A percentile compares a stretch with the other conserved stretches of the same genome.
These are phyloP conservation scores for Hippotragus niger DNA, from an alignment of 2,113 vertebrate species.

Conservation along the genomic window DNA sequence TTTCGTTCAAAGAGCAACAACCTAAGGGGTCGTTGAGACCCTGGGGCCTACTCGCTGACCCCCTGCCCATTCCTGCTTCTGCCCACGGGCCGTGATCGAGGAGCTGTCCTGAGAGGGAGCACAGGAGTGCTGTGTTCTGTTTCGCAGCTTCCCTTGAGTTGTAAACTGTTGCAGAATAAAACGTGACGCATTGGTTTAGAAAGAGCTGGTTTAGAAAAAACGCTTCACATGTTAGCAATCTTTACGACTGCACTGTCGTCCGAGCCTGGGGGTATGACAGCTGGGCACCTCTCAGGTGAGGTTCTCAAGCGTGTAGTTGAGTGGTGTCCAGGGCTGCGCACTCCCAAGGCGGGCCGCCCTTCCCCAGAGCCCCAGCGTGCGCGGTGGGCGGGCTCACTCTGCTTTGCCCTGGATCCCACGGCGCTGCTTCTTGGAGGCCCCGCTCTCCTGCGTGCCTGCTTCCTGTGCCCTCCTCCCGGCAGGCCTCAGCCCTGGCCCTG, in stretches of 20 bases:
- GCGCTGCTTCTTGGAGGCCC: neutral
- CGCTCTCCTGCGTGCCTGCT: too few species aligned
- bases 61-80: neutral
- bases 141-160: neutral
- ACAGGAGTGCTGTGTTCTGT: too few species aligned
- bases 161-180: neutral
- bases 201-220: neutral
- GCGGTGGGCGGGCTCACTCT: accelerated
- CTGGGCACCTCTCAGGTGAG: too few species aligned
- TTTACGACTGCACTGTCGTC: too few species aligned
- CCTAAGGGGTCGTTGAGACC: neutral
- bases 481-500: neutral
- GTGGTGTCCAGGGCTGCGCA: neutral
- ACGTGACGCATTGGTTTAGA: accelerated
- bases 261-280: too few species aligned
- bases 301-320: accelerated
- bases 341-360: neutral
- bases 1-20: neutral
- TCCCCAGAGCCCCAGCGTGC: accelerated
- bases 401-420: neutral
- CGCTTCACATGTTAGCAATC: neutral
- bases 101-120: accelerated
- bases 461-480: accelerated
- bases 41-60: neutral
- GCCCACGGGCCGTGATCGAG: accelerated